Percentiles rank a stretch among this genome's conserved stretches.
phyloP scores from a whole-genome alignment of 2,797 vertebrate genomes.

The Myotis findleyi region DNA sequence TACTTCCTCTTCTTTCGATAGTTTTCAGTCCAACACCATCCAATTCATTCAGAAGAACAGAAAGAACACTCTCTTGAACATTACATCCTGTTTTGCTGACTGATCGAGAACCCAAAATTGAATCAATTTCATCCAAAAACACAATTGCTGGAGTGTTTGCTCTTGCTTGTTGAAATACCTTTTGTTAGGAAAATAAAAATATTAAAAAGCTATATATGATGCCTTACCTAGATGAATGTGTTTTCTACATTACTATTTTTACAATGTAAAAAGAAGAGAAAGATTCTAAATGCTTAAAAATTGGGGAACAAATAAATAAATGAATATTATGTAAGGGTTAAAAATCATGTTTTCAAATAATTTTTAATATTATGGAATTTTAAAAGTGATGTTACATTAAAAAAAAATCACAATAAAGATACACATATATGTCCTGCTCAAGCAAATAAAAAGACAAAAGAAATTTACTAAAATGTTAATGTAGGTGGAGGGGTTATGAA shows the following conservation, averaged over 20 bases:
- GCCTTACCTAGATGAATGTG: not conserved
- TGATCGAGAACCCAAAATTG: conserved; percentile 93
- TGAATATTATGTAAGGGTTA: not conserved
- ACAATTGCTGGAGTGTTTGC: conserved; percentile 95
- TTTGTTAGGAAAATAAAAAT: conserved; percentile 40
- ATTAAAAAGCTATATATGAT: not conserved
- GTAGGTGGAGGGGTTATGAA: not conserved
- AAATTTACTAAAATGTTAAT: conserved; percentile 51
- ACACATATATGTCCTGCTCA: not conserved
- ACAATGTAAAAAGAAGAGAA: conserved; percentile 28
- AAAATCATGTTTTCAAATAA: conserved; percentile 24
- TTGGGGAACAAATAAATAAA: not conserved
- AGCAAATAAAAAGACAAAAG: not conserved
- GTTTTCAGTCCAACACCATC: conserved; percentile 95
- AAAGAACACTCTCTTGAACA: conserved; percentile 93
- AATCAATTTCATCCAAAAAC: conserved; percentile 98
- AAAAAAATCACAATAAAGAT: conserved; percentile 3
- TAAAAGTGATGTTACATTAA: not conserved
- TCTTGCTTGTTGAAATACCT: conserved; percentile 96
- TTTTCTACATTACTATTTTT: not conserved
- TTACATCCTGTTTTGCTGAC: conserved; percentile 80
- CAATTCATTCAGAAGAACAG: conserved; percentile 97
- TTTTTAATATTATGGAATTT: conserved; percentile 29
- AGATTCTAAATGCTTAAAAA: conserved; percentile 36
- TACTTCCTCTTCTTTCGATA: conserved; percentile 91